Conservation (phyloP, 2,888 invertebrate species). For the Gisinianus flammeolus region DNA sequence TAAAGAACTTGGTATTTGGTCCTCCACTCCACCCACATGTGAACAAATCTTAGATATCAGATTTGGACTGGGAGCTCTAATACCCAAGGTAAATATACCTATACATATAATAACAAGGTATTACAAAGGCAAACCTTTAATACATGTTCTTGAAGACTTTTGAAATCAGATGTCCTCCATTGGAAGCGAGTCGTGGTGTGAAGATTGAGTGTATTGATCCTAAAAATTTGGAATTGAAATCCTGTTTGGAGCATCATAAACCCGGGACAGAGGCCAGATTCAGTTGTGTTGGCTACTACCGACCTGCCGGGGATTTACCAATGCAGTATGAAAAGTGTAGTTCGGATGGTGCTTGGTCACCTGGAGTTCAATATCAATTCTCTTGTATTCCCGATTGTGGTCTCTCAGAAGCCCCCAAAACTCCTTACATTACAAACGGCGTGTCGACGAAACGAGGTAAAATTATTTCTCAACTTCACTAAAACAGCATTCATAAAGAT, state of each 20-base stretch:
- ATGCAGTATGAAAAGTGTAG: conserved; percentile 57
- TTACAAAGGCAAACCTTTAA: too few species aligned
- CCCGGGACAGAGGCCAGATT: conserved; percentile 54
- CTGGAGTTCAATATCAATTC: conserved; percentile 50
- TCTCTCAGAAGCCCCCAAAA: conserved; percentile 53
- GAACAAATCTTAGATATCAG: conserved; percentile 48
- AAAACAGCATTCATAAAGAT: too few species aligned
- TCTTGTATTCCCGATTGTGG: conserved; percentile 57
- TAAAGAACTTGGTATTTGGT: conserved; percentile 52
- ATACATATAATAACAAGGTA: too few species aligned
- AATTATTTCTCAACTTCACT: too few species aligned
- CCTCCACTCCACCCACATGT: conserved; percentile 53
- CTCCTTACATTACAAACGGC: conserved; percentile 56
- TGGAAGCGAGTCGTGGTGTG: conserved; percentile 49
- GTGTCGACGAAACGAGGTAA: conserved; percentile 48
- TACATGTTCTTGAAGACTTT: conserved; percentile 39
- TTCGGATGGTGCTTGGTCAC: conserved; percentile 53
- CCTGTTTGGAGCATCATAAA: conserved; percentile 55
- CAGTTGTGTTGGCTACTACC: conserved; percentile 53
- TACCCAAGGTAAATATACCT: too few species aligned
- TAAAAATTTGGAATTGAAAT: conserved; percentile 50
- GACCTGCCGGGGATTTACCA: conserved; percentile 56
- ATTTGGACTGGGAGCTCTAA: conserved; percentile 30
- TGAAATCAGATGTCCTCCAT: conserved; percentile 48
- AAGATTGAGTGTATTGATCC: conserved; percentile 57